Conservation (phyloP, 2,113 vertebrate genomes). For the Mus pahari region DNA sequence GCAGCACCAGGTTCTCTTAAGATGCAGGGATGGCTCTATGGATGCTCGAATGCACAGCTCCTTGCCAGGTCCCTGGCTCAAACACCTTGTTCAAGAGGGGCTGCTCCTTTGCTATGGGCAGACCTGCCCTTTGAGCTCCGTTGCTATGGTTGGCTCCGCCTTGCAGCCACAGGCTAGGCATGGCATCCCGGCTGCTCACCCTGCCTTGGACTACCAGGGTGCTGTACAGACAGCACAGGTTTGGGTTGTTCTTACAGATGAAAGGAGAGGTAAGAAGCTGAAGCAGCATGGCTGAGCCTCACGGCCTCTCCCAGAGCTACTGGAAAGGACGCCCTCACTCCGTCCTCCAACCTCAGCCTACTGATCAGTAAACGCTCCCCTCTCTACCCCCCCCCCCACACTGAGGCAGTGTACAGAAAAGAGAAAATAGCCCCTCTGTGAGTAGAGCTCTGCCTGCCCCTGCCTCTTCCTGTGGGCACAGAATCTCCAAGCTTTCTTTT, state of each 20-base stretch:
- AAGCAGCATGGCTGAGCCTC: no score
- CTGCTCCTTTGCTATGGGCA: background rate
- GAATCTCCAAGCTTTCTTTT: background rate
- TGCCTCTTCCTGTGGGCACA: background rate
- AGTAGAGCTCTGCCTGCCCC: background rate
- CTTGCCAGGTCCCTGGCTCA: fast-evolving
- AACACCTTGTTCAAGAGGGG: background rate
- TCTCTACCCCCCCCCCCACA: background rate
- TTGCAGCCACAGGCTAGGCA: background rate
- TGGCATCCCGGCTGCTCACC: no score
- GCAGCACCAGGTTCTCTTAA: background rate
- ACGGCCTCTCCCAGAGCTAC: fast-evolving
- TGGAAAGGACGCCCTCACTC: background rate
- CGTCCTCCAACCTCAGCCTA: background rate
- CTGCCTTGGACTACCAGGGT: fast-evolving
- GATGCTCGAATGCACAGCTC: background rate
- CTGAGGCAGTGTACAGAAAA: fast-evolving
- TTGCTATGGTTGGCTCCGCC: background rate
- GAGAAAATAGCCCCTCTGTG: fast-evolving
- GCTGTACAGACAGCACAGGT: no score
- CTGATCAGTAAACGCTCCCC: background rate
- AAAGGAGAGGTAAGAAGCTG: fast-evolving
- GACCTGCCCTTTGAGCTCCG: fast-evolving
- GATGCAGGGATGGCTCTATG: fast-evolving
- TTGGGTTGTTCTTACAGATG: background rate